Conservation (phyloP, 2,113 vertebrate genomes). For the Centropristis striata region DNA sequence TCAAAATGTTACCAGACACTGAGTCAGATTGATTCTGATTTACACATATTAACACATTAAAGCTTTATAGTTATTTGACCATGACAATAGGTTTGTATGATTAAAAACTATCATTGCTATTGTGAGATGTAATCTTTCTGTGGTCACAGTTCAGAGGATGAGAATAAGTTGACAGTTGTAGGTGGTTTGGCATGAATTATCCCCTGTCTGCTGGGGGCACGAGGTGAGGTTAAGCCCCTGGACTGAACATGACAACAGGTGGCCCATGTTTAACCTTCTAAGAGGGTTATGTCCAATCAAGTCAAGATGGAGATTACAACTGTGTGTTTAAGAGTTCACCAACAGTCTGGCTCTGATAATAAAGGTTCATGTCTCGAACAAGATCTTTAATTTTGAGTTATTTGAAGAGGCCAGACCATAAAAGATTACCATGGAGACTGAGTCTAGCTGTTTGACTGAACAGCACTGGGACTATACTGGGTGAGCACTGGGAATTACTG, state of each 20-base stretch:
- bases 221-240: slow-evolving; percentile 52
- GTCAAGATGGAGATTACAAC: slow-evolving; percentile 73
- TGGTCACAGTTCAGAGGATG: neutral
- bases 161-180: neutral
- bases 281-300: slow-evolving; percentile 82
- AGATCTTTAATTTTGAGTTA: neutral
- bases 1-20: neutral
- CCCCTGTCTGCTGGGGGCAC: neutral
- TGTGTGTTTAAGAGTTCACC: slow-evolving; percentile 52
- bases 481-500: no score
- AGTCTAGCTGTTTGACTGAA: neutral
- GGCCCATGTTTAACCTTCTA: slow-evolving; percentile 72
- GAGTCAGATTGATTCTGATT: neutral
- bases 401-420: no score
- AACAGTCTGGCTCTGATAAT: slow-evolving; percentile 3
- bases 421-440: no score
- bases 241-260: slow-evolving; percentile 53
- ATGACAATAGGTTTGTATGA: neutral
- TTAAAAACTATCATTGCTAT: neutral
- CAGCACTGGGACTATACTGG: no score
- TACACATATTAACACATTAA: neutral
- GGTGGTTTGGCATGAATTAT: slow-evolving; percentile 16
- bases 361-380: neutral
- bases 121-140: neutral
- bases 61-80: neutral